Evolutionary conservation across 2,888 invertebrate species (phyloP).

Genomic region (Melinopterus prodromus): DNA sequence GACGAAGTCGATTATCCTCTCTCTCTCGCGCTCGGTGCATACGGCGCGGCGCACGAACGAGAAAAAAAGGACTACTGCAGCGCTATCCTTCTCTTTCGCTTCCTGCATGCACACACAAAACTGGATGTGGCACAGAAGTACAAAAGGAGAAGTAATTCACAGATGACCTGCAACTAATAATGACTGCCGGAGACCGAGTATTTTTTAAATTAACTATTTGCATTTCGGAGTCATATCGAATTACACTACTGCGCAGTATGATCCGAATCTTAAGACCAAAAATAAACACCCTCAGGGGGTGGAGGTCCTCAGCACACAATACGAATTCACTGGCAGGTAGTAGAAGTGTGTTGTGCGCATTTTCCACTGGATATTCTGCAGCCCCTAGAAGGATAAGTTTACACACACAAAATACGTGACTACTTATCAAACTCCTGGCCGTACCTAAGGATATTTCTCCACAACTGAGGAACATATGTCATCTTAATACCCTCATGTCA

Average conservation of each 20-base stretch:
- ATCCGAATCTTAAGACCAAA: neutral
- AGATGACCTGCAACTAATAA: slow-evolving; percentile 11
- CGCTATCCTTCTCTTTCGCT: slow-evolving; percentile 18
- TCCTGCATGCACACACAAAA: slow-evolving; percentile 22
- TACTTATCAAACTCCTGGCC: neutral
- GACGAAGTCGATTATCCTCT: slow-evolving; percentile 59
- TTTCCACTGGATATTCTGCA: neutral
- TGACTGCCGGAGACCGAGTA: neutral
- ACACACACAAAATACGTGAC: neutral
- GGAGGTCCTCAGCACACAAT: neutral
- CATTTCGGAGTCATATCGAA: slow-evolving; percentile 6
- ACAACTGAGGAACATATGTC: neutral
- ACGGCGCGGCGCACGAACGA: slow-evolving; percentile 12
- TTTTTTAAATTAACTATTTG: too few species aligned
- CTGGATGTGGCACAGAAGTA: slow-evolving; percentile 9
- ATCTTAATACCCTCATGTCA: neutral
- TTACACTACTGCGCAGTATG: slow-evolving; percentile 23
- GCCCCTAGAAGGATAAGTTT: neutral
- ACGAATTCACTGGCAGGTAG: neutral
- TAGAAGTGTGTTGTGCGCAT: neutral
- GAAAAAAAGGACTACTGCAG: slow-evolving; percentile 11
- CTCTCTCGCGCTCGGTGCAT: slow-evolving; percentile 41
- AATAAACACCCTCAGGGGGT: neutral
- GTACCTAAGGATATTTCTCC: neutral
- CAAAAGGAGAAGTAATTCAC: slow-evolving; percentile 8